These are phyloP conservation scores for Neuroscelio doddi DNA, from an alignment of 2,888 invertebrate species.

Conservation along the genomic window DNA sequence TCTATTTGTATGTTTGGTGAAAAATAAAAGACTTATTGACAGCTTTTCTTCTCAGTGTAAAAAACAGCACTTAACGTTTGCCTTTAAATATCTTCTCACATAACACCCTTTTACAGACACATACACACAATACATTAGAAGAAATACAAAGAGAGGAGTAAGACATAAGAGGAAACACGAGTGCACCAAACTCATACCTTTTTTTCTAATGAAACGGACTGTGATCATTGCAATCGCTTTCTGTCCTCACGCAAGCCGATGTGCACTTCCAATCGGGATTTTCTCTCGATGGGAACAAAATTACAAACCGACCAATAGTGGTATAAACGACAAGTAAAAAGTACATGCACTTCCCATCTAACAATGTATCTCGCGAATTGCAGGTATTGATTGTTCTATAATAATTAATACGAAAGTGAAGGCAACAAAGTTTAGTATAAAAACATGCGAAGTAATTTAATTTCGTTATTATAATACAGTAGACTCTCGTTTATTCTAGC, in stretches of 20 bases:
- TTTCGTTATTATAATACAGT: too few relatives aligned
- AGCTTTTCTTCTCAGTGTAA: slow-evolving; percentile 9
- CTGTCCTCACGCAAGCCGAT: slow-evolving; percentile 42
- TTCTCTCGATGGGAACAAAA: slow-evolving; percentile 19
- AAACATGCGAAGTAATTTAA: too few relatives aligned
- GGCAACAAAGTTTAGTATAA: too few relatives aligned
- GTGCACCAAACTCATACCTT: slow-evolving; percentile 2
- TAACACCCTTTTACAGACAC: neutral
- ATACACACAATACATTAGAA: too few relatives aligned
- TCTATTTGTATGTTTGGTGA: too few relatives aligned
- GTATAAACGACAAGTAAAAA: slow-evolving; percentile 8
- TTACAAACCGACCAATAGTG: slow-evolving; percentile 32
- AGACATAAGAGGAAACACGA: neutral
- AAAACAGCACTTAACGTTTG: too few relatives aligned
- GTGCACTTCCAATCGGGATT: slow-evolving; percentile 21
- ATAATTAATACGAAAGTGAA: too few relatives aligned
- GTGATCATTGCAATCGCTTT: slow-evolving; percentile 66
- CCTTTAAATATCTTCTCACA: slow-evolving; percentile 20
- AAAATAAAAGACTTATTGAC: neutral
- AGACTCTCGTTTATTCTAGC: too few relatives aligned
- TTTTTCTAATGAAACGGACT: slow-evolving; percentile 57
- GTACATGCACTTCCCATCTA: slow-evolving; percentile 15
- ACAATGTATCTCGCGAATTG: slow-evolving; percentile 8
- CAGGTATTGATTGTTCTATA: too few relatives aligned
- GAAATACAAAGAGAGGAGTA: too few relatives aligned